Evolutionary conservation across 37 sponge, comb jelly and placozoan genomes (phyloP).

Genomic region (Cliona cf. orientalis): DNA sequence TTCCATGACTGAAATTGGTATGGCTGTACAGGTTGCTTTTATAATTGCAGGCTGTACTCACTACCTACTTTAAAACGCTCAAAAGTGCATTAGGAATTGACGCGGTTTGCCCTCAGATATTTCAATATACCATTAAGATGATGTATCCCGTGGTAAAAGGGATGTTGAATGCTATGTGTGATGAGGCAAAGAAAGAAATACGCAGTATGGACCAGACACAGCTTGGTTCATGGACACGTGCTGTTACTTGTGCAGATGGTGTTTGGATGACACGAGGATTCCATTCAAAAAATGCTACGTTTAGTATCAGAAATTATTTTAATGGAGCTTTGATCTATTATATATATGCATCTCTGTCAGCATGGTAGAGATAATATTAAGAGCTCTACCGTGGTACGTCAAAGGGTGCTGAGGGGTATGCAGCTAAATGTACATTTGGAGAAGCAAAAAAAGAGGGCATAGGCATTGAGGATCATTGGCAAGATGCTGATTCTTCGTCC

Average conservation of each 20-base stretch:
- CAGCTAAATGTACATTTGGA: too few species aligned
- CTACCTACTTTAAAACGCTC: constrained; percentile 20
- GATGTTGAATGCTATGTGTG: neutral
- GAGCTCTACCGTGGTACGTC: too few species aligned
- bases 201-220: neutral
- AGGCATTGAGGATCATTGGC: constrained; percentile 11
- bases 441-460: constrained; percentile 20
- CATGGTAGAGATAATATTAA: constrained; percentile 14
- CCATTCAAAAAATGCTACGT: constrained; percentile 22
- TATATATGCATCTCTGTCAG: constrained; percentile 29
- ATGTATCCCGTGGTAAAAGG: neutral
- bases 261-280: too few species aligned
- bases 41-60: too few species aligned
- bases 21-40: too few species aligned
- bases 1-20: too few species aligned
- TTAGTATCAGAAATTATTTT: constrained; percentile 30
- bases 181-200: constrained; percentile 13
- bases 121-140: neutral
- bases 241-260: constrained; percentile 29
- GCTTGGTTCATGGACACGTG: constrained; percentile 24
- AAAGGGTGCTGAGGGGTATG: too few species aligned
- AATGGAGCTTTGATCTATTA: neutral
- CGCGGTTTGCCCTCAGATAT: neutral
- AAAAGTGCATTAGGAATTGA: neutral
- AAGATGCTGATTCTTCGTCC: too few species aligned